Evolutionary conservation across 2,797 vertebrate genomes (phyloP).

Genomic region (Neostethus bicornis): DNA sequence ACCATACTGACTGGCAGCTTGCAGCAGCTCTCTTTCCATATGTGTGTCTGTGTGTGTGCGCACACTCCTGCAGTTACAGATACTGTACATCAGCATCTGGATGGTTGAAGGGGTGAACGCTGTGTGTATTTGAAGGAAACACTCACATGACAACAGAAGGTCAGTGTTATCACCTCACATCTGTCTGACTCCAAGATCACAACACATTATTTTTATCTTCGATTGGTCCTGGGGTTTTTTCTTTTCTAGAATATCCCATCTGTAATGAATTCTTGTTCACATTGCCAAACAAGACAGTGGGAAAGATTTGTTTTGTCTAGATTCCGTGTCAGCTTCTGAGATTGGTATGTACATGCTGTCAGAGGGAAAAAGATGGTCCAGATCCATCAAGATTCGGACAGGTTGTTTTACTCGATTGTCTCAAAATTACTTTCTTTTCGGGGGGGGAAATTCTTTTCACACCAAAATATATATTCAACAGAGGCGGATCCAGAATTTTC

Average conservation of each 20-base stretch:
- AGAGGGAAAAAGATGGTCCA: no score
- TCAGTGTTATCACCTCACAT: constrained; percentile 57
- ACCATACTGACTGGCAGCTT: constrained; percentile 57
- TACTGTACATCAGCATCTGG: constrained; percentile 29
- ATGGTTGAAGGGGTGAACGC: constrained; percentile 33
- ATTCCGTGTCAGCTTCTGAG: background rate
- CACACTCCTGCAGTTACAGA: constrained; percentile 7
- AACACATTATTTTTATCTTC: constrained; percentile 23
- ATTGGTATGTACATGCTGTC: background rate
- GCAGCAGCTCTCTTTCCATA: constrained; percentile 20
- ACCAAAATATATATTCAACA: constrained; percentile 10
- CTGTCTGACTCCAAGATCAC: constrained; percentile 21
- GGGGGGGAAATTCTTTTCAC: background rate
- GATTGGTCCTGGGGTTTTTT: background rate
- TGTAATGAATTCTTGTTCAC: background rate
- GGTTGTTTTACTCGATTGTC: constrained; percentile 5
- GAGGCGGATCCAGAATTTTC: no score
- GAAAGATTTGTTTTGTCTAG: background rate
- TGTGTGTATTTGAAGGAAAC: constrained; percentile 33
- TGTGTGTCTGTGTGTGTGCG: constrained; percentile 9
- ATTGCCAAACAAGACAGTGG: background rate
- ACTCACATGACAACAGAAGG: constrained; percentile 68
- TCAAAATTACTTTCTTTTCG: constrained; percentile 14
- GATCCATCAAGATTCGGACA: background rate
- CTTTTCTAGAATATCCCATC: constrained; percentile 8